Percentiles rank a stretch among this genome's conserved stretches.
Conservation (phyloP, 2,888 invertebrate genomes). For the Tiphia femorata region DNA sequence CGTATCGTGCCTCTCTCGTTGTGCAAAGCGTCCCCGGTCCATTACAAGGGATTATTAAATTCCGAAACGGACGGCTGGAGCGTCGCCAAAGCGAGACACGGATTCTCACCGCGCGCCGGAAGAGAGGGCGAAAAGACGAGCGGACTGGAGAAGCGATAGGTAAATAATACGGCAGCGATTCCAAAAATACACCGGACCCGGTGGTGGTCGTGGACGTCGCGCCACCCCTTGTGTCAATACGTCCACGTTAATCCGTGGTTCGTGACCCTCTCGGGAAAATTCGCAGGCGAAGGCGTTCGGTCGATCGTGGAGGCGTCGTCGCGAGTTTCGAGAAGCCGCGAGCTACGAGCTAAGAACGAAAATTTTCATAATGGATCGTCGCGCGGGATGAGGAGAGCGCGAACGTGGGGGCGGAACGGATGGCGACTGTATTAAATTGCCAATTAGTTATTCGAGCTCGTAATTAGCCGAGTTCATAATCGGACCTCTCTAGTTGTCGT, state of each 20-base stretch:
- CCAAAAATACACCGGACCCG: slow-evolving; percentile 6
- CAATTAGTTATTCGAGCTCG: no score
- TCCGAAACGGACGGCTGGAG: slow-evolving; percentile 38
- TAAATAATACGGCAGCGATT: slow-evolving; percentile 18
- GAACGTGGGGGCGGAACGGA: no score
- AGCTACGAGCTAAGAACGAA: no score
- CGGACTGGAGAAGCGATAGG: slow-evolving; percentile 5
- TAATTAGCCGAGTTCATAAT: no score
- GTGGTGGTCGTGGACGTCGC: no score
- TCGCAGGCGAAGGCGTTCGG: no score
- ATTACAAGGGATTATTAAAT: slow-evolving; percentile 45
- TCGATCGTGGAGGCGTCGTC: no score
- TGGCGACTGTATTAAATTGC: no score
- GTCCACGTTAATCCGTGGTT: not conserved
- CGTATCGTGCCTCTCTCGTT: slow-evolving; percentile 24
- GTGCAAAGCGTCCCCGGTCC: slow-evolving; percentile 29
- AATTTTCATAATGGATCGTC: no score
- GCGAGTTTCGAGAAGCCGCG: no score
- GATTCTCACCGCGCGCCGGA: slow-evolving; percentile 12
- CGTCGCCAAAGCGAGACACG: slow-evolving; percentile 27
- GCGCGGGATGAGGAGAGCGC: no score
- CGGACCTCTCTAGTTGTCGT: no score
- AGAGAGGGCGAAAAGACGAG: slow-evolving; percentile 15
- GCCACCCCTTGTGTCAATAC: not conserved
- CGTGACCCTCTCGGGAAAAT: not conserved